Base-by-base conservation (phyloP, 2,888 invertebrate genomes). In the Habrosyne pyritoides region DNA sequence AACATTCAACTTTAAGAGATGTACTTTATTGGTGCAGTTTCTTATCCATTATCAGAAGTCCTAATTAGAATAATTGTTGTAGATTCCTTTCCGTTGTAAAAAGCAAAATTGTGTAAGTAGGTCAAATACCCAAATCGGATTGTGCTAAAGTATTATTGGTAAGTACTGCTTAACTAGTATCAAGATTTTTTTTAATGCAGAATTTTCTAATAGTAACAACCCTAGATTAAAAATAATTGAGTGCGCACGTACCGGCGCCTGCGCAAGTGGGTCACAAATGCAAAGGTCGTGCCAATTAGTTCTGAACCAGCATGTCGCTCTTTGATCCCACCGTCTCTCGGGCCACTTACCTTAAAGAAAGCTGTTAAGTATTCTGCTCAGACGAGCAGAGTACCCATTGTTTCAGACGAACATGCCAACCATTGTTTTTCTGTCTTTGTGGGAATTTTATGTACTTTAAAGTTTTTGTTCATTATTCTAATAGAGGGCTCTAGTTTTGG, bases 201-300 rank as follows among this genome's bases (percentile, higher is more conserved):
- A n/a, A n/a, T 42, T 42, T 42, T 42, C 42, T 42, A 42, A 42
- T 42, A n/a, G 42, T 18, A 18, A 21, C 50, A 50, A 4, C 50
- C 50, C 50, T 50, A 50, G 30, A 18, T 30, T 50, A 28, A 28
- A 50, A 50, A 50, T 28, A 50, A 50, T 50, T 50, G 28, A 50
- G 28, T 50, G n/a, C 14, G 42, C 42, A 18, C 42, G 28, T 50
- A 28, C 28, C 36, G 54, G 59, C 48, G 53, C 61, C 42, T 49
- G 54, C 53, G 53, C 54, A 56, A 53, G 54, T 54, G 52, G 28
- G 50, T 50, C 21, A 18, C 50, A 50, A 18, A 14, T 28, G 28
- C 18, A 50, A 50, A 50, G 50, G 50, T 21, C 50, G 42, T 42
- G 50, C 28, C 50, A 50, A 50, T 50, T 50, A 50, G 42, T 42